Percentiles rank a stretch among this genome's conserved stretches.
Evolutionary conservation across 2,888 invertebrate genomes (phyloP).

Genomic region (Serripes groenlandicus): DNA sequence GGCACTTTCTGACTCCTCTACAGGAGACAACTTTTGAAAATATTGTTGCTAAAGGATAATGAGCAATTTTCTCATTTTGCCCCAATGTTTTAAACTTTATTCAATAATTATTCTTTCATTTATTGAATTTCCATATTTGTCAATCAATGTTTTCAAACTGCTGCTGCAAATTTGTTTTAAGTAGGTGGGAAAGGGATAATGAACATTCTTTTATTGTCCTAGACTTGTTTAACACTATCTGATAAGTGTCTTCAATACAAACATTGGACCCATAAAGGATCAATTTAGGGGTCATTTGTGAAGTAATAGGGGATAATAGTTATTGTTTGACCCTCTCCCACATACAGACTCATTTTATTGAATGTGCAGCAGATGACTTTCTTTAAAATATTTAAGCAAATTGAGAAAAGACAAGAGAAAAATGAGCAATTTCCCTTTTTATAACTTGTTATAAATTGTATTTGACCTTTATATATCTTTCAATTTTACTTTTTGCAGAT

Average conservation of each 20-base stretch:
- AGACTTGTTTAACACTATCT: not conserved
- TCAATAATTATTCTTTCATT: not conserved
- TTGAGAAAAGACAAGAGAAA: not conserved
- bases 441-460: not conserved
- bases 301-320: constrained; percentile 5
- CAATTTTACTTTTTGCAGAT: not conserved
- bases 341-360: not conserved
- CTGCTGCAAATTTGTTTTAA: not conserved
- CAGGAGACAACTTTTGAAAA: not conserved
- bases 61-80: not conserved
- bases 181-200: not conserved
- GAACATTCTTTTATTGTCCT: not conserved
- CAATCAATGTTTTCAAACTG: not conserved
- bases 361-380: not conserved
- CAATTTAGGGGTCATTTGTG: constrained; percentile 14
- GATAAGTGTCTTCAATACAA: not conserved
- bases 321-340: not conserved
- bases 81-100: not conserved
- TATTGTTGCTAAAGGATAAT: not conserved
- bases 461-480: not conserved
- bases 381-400: no score
- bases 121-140: not conserved
- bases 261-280: not conserved
- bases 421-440: not conserved
- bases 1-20: not conserved